These are phyloP conservation scores for Hoplias malabaricus DNA, from an alignment of 2,113 vertebrate genomes.

Conservation along the genomic window DNA sequence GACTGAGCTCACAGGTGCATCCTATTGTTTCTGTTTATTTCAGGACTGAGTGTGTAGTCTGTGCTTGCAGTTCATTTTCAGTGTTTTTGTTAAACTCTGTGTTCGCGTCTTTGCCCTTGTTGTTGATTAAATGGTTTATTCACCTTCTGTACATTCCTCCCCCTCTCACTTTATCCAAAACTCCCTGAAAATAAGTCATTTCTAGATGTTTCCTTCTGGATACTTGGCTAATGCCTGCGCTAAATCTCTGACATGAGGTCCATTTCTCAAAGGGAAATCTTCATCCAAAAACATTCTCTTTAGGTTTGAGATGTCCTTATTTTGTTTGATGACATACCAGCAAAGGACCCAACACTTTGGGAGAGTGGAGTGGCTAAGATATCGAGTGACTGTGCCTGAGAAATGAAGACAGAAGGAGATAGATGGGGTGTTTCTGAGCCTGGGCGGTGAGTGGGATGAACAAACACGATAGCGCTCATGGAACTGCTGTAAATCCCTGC, in stretches of 20 bases:
- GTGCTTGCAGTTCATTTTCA: too few species aligned
- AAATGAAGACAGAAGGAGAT: background rate
- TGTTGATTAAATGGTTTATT: too few species aligned
- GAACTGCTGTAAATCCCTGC: conserved; percentile 33
- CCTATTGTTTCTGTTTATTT: too few species aligned
- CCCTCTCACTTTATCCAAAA: too few species aligned
- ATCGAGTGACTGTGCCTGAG: background rate
- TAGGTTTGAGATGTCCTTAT: background rate
- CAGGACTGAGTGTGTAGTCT: too few species aligned
- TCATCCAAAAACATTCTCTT: background rate
- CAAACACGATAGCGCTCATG: conserved; percentile 12
- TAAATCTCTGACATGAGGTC: background rate
- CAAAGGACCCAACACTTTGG: background rate
- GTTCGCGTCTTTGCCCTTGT: too few species aligned
- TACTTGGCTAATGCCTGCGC: background rate
- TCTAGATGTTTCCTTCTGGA: background rate
- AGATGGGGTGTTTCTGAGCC: background rate
- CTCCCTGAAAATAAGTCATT: background rate
- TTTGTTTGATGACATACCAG: background rate
- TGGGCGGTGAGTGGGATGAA: conserved; percentile 18
- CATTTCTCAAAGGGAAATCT: background rate
- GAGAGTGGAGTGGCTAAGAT: background rate
- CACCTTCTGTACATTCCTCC: too few species aligned
- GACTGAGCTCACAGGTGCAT: too few species aligned
- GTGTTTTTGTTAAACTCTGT: too few species aligned